Evolutionary conservation across 2,888 invertebrate genomes (phyloP).

Genomic region (Oxystoma pomonae): DNA sequence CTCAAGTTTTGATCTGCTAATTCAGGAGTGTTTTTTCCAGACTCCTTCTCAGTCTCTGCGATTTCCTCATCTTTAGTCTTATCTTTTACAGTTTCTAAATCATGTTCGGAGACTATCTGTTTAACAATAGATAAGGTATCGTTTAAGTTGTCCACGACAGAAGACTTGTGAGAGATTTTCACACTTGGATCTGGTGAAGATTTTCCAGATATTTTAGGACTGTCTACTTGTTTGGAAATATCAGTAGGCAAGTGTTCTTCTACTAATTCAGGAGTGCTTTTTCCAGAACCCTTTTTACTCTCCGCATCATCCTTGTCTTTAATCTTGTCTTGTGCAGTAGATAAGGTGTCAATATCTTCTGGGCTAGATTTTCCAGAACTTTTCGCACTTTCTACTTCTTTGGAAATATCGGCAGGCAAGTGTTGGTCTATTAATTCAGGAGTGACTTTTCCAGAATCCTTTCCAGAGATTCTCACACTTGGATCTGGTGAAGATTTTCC

Average conservation of each 20-base stretch:
- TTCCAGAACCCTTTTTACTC: constrained; percentile 18
- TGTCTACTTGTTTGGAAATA: too few species aligned
- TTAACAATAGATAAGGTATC: constrained; percentile 32
- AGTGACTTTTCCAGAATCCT: neutral
- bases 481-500: too few species aligned
- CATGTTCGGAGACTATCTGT: constrained; percentile 25
- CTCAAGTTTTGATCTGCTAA: neutral
- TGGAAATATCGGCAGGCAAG: too few species aligned
- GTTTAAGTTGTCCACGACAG: constrained; percentile 35
- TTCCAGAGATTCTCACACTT: too few species aligned
- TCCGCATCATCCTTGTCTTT: too few species aligned
- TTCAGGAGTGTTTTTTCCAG: neutral
- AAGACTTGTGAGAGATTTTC: constrained; percentile 37
- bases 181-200: constrained; percentile 41
- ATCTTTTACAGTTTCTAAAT: constrained; percentile 9
- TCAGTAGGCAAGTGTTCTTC: too few species aligned
- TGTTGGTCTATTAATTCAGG: neutral
- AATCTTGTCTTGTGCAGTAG: too few species aligned
- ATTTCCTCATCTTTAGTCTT: neutral
- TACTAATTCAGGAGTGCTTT: constrained; percentile 28
- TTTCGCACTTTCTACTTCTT: neutral
- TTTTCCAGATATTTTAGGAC: constrained; percentile 44
- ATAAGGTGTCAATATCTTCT: neutral
- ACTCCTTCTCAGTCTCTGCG: neutral
- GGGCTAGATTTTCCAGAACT: neutral